These are phyloP conservation scores for Neoascia interrupta DNA, from an alignment of 2,888 invertebrate species.

Conservation along the genomic window DNA sequence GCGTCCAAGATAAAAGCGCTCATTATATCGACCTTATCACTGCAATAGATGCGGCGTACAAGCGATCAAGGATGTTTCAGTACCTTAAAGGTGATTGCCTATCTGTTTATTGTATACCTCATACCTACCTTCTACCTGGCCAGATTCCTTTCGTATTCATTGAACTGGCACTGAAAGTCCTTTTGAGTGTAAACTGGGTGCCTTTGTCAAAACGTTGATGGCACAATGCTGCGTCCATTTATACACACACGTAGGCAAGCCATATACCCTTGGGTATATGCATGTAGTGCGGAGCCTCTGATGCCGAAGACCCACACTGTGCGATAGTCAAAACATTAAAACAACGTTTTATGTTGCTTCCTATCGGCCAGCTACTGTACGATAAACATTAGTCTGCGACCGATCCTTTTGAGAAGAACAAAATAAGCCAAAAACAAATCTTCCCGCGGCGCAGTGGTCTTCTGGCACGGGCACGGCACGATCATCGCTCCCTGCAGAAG, in stretches of 20 bases:
- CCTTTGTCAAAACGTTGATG: constrained; percentile 26
- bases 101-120: too few relatives aligned
- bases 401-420: constrained; percentile 26
- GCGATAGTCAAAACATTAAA: constrained; percentile 58
- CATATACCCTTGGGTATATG: background rate
- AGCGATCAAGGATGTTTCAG: constrained; percentile 1
- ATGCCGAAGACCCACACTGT: constrained; percentile 22
- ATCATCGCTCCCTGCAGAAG: constrained; percentile 32
- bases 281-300: background rate
- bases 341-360: constrained; percentile 37
- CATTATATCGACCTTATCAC: constrained; percentile 42
- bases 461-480: constrained; percentile 28
- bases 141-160: too few relatives aligned
- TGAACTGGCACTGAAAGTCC: too few relatives aligned
- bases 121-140: too few relatives aligned
- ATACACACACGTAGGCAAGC: too few relatives aligned
- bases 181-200: background rate
- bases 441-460: constrained; percentile 14
- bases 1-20: constrained; percentile 38
- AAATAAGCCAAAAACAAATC: background rate
- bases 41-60: constrained; percentile 7
- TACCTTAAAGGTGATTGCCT: too few relatives aligned
- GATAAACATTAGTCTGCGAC: constrained; percentile 41
- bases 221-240: too few relatives aligned
- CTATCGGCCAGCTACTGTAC: constrained; percentile 46